Percentiles rank a stretch among this genome's conserved stretches.
Conservation (phyloP, 2,888 invertebrate genomes). For the Tenodera sinensis region DNA sequence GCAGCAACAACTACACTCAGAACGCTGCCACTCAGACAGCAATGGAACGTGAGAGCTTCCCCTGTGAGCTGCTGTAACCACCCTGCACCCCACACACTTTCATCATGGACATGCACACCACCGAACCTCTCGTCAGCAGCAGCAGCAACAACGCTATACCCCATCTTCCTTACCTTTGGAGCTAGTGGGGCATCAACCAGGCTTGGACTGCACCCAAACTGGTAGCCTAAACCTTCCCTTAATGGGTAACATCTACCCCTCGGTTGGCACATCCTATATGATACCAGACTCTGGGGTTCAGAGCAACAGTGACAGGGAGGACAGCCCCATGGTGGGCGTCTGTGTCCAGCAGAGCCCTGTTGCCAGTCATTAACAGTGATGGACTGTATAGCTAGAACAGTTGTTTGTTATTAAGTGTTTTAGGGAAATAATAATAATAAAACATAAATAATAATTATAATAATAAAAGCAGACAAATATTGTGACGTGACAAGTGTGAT, state of each 20-base stretch:
- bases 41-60: conserved; percentile 68
- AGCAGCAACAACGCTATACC: conserved; percentile 39
- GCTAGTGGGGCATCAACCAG: conserved; percentile 37
- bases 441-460: not conserved
- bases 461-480: not conserved
- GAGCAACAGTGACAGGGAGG: conserved; percentile 54
- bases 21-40: conserved; percentile 20
- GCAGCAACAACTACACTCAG: conserved; percentile 19
- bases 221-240: conserved; percentile 46
- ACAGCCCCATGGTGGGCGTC: conserved; percentile 82
- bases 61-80: conserved; percentile 47
- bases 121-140: conserved; percentile 14
- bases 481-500: not conserved
- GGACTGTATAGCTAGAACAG: conserved; percentile 12
- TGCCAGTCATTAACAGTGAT: conserved; percentile 67
- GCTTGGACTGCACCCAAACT: conserved; percentile 45
- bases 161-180: conserved; percentile 33
- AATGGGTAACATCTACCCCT: conserved; percentile 22
- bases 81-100: conserved; percentile 42
- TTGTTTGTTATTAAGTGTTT: conserved; percentile 15
- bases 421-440: conserved; percentile 1
- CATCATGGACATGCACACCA: conserved; percentile 29
- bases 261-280: conserved; percentile 11
- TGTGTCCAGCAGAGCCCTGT: conserved; percentile 91
- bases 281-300: conserved; percentile 35